Evolutionary conservation across 2,888 invertebrate species (phyloP), one percentile per base, ranked within the genome.

Genomic region (Stenchaetothrips biformis): DNA sequence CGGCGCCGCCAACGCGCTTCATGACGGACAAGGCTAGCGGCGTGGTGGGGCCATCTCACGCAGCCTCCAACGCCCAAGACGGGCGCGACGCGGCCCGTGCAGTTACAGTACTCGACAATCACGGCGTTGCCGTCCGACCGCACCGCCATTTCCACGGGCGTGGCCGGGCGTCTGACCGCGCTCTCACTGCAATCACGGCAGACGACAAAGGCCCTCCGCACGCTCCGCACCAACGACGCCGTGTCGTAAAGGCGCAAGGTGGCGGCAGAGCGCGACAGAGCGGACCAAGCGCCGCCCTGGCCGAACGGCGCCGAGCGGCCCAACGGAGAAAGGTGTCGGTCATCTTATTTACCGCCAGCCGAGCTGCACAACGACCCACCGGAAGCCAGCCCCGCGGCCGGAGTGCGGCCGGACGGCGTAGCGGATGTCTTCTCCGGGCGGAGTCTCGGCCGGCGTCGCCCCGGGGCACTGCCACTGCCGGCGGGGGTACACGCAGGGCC

Each of bases 1-100:
- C 21, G 67, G 67, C 67, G 67, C 67, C 67, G 67, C 67, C 67
- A 74, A 74, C 67, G 67, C 67, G 21, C 25, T n/a, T 21, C 67
- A 25, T 74, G 67, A 74, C 25, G 67, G 67, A 74, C 67, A 74
- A 74, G 67, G 67, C 25, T 74, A 25, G 67, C 67, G 67, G 11
- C 67, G 25, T 11, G 67, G 67, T 11, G 59, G 59, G 59, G 59
- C 59, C 67, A 21, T 21, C 67, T 18, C 67, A 74, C 25, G 25
- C 67, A 74, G 25, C 53, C 53, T 53, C 53, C 53, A 53, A 53
- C 53, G 9, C 9, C 53, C 53, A 37, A 37, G 37, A 37, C 37
- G 37, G 37, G 37, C 37, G 37, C 37, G 37, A 37, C 37, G 37
- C 37, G 37, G 37, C 59, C 53, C 59, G 18, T 59, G 59, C 59